Base-by-base conservation (phyloP, 1,140 invertebrate genomes). In the Spodoptera frugiperda region DNA sequence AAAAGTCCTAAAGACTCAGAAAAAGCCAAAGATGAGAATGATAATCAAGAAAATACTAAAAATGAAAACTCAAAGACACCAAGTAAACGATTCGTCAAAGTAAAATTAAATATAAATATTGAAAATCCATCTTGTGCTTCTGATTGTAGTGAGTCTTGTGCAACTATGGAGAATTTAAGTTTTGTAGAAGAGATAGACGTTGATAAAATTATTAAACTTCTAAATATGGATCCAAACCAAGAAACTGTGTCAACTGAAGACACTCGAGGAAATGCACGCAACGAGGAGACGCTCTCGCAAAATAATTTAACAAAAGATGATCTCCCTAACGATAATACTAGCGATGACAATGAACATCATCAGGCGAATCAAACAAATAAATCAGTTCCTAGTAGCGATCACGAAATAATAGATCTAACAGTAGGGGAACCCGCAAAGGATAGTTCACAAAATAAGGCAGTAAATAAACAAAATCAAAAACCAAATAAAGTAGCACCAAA, bases 181-280 rank as follows among this genome's bases (percentile, higher is more conserved):
- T 91, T 89, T 70, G 80, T 91, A 14, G 87, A 89, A 48, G 87
- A 89, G 63, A 75, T 91, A 53, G 81, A 91, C 77, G 79, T 89
- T 49, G 89, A 91, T 78, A 87, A 85, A 80, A 89, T 91, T 25
- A 83, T 89, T n/a, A 79, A 87, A 65, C 82, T 82, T 80, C 78
- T 90, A 25, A 74, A 76, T 55, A 11, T 21, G 19, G 46, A 39
- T 39, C 2, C 19, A 48, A 49, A 70, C 17, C 4, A 39, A 53
- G n/a, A 53, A 53, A 17, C 5, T 15, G 67, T 55, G 6, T 48
- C 25, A 65, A 54, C 59, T 61, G 30, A 25, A 10, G 57, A 77
- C 15, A 15, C 6, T 44, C 30, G 9, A 39, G 9, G 5, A 2
- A 39, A 39, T 9, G 33, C 33, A 39, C 5, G 1, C 33, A 39